A percentile compares a stretch with the other conserved stretches of the same genome.
Evolutionary conservation across 2,797 vertebrate genomes (phyloP).

Genomic region (Microctenopoma lineatum): DNA sequence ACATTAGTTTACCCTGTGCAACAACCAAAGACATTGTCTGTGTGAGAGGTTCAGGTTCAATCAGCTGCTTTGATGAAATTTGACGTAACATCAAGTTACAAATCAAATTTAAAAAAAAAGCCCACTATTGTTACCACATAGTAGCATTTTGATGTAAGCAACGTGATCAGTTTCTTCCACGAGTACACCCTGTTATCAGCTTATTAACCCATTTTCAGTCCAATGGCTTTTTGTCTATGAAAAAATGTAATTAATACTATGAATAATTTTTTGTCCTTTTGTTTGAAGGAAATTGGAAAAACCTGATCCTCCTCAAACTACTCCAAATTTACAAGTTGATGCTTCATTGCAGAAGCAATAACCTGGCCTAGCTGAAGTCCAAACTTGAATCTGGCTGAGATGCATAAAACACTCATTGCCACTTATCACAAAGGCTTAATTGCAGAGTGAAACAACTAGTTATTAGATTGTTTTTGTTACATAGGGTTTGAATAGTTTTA

Average conservation of each 20-base stretch:
- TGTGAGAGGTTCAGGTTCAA: conserved; percentile 17
- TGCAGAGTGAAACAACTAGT: too few species aligned
- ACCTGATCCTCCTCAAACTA: background rate
- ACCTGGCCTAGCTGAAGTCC: too few species aligned
- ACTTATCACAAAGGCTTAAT: too few species aligned
- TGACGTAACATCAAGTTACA: conserved; percentile 11
- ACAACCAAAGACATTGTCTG: background rate
- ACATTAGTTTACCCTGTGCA: too few species aligned
- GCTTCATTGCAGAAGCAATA: conserved; percentile 14
- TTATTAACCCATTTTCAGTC: conserved; percentile 3
- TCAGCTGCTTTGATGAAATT: conserved; percentile 19
- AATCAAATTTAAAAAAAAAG: background rate
- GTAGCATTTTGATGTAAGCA: conserved; percentile 14
- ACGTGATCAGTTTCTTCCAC: conserved; percentile 16
- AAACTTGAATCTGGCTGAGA: too few species aligned
- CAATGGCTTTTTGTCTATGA: conserved; percentile 12
- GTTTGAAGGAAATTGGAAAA: conserved; percentile 9
- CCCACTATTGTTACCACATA: background rate
- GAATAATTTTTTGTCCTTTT: conserved; percentile 19
- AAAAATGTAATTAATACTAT: conserved; percentile 32
- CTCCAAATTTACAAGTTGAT: background rate
- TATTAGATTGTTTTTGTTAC: too few species aligned
- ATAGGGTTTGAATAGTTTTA: too few species aligned
- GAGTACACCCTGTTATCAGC: conserved; percentile 27
- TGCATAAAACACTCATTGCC: too few species aligned